Percentiles rank a stretch among this genome's conserved stretches.
These are phyloP conservation scores for Eupithecia exiguata DNA, from an alignment of 2,888 invertebrate species.

Conservation along the genomic window DNA sequence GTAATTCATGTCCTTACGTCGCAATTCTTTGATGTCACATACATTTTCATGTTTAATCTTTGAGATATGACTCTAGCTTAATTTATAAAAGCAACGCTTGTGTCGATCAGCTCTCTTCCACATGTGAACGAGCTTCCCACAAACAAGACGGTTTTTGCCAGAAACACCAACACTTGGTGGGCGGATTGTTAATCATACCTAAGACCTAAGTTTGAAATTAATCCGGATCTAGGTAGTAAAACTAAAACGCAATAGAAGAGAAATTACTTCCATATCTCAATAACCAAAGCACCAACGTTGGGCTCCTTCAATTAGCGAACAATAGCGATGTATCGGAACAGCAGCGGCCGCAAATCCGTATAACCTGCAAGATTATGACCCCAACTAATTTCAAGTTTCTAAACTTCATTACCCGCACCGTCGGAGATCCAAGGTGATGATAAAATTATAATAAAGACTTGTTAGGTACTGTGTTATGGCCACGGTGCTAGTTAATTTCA, in stretches of 20 bases:
- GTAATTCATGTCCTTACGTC: conserved; percentile 8
- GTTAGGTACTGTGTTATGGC: conserved; percentile 43
- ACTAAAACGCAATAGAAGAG: not conserved
- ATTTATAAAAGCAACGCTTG: not conserved
- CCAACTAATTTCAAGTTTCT: conserved; percentile 77
- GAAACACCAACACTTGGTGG: not conserved
- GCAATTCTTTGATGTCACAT: conserved; percentile 8
- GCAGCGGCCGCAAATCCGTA: conserved; percentile 47
- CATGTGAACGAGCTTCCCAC: not conserved
- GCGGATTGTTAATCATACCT: not conserved
- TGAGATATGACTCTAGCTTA: not conserved
- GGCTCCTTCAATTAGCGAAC: conserved; percentile 51
- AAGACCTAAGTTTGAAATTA: not conserved
- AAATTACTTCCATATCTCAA: conserved; percentile 34
- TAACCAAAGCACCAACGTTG: conserved; percentile 34
- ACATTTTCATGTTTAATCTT: not conserved
- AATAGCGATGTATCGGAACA: conserved; percentile 44
- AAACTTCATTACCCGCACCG: conserved; percentile 77
- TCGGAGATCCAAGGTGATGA: conserved; percentile 72
- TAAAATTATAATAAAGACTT: conserved; percentile 68
- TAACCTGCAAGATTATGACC: conserved; percentile 70
- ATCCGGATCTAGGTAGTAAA: not conserved
- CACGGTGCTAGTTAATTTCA: conserved; percentile 41
- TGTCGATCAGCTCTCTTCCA: not conserved
- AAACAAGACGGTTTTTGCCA: not conserved